phyloP scores from a whole-genome alignment of 2,797 vertebrate genomes.

The Cynodonichthys magdalenae region DNA sequence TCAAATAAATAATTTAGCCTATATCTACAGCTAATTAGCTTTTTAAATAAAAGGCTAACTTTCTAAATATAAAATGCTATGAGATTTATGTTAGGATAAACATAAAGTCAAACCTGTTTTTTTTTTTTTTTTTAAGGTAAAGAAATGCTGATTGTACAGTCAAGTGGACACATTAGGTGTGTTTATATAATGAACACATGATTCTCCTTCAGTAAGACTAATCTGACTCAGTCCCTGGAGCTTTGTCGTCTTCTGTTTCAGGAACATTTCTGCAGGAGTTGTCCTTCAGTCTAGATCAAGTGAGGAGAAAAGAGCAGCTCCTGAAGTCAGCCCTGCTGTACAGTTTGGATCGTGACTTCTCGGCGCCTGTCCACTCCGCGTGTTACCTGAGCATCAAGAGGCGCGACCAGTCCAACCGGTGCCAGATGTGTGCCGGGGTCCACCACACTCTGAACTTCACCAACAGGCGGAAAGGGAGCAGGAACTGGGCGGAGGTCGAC shows the following conservation, averaged over 20 bases:
- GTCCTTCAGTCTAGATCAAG: constrained; percentile 88
- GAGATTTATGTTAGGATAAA: too few relatives aligned
- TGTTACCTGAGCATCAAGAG: constrained; percentile 82
- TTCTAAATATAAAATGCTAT: neutral
- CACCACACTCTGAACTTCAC: constrained; percentile 78
- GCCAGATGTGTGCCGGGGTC: constrained; percentile 68
- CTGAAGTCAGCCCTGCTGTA: constrained; percentile 91
- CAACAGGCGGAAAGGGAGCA: constrained; percentile 64
- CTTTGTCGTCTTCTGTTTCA: constrained; percentile 55
- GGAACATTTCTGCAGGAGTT: constrained; percentile 84
- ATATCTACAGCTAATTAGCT: too few relatives aligned
- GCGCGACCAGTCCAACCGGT: constrained; percentile 51
- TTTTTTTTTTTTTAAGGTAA: too few relatives aligned
- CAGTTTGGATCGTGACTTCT: constrained; percentile 75
- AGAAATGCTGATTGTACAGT: too few relatives aligned
- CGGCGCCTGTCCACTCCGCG: constrained; percentile 63
- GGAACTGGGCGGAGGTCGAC: constrained; percentile 89
- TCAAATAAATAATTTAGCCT: too few relatives aligned
- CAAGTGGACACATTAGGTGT: too few relatives aligned
- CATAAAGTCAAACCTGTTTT: too few relatives aligned
- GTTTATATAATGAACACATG: too few relatives aligned
- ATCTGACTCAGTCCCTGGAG: neutral
- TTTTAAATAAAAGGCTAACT: neutral
- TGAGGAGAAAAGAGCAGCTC: constrained; percentile 86
- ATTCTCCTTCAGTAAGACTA: neutral